phyloP scores from a whole-genome alignment of 2,888 invertebrate species.

The Ctena decussata region DNA sequence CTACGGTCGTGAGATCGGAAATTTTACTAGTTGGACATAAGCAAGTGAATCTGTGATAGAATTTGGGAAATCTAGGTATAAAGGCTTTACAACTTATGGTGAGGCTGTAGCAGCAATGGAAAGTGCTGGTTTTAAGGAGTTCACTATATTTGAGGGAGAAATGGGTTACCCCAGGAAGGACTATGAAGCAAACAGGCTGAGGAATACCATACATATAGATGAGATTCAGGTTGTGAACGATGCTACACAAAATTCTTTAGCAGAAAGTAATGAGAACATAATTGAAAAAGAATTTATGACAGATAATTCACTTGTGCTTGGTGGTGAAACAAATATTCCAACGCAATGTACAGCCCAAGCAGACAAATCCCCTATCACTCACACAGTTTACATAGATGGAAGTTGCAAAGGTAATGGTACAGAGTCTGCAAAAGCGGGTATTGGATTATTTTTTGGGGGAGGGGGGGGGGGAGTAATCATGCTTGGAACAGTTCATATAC shows the following conservation, averaged over 20 bases:
- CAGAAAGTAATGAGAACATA: not conserved
- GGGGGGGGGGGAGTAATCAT: not conserved
- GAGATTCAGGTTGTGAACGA: not conserved
- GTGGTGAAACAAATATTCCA: too few relatives aligned
- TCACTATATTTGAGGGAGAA: not conserved
- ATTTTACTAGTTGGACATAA: not conserved
- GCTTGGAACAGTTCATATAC: not conserved
- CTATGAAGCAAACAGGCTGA: not conserved
- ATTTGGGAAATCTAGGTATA: not conserved
- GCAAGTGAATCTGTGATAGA: not conserved
- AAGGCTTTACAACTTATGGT: not conserved
- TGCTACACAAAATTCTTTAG: not conserved
- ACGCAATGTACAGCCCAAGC: too few relatives aligned
- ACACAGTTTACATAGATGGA: not conserved
- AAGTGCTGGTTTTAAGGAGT: not conserved
- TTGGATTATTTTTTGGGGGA: not conserved
- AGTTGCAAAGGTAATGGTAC: not conserved
- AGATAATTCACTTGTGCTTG: not conserved
- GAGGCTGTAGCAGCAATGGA: not conserved
- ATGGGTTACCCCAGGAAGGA: not conserved
- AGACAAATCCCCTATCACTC: too few relatives aligned
- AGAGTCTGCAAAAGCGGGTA: not conserved
- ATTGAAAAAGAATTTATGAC: too few relatives aligned
- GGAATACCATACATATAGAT: not conserved
- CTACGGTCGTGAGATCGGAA: not conserved